These are phyloP conservation scores for Chaunax sp. DNA, from an alignment of 2,797 vertebrate species.

Conservation along the genomic window DNA sequence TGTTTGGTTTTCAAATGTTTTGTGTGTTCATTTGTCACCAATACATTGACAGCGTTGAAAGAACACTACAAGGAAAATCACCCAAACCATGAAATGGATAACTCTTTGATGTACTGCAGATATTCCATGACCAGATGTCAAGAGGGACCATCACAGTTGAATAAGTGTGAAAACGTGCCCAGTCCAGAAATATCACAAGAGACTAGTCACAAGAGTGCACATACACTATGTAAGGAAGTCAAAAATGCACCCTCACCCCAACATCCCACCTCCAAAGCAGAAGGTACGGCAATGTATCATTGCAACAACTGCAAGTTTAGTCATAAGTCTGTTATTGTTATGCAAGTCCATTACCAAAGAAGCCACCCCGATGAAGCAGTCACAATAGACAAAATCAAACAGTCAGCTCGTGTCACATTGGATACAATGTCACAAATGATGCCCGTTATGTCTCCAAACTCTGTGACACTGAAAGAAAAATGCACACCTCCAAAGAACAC, in stretches of 20 bases:
- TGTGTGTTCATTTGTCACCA: conserved; percentile 86
- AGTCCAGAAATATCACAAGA: conserved; percentile 80
- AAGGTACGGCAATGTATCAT: conserved; percentile 81
- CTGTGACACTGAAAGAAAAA: neutral
- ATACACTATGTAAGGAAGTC: conserved; percentile 75
- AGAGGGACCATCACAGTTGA: conserved; percentile 73
- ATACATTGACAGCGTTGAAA: conserved; percentile 83
- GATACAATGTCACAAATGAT: conserved; percentile 72
- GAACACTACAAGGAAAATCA: conserved; percentile 91
- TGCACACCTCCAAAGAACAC: neutral
- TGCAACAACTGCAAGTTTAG: conserved; percentile 90
- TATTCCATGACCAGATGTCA: conserved; percentile 82
- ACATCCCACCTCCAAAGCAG: conserved; percentile 71
- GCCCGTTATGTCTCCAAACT: conserved; percentile 48
- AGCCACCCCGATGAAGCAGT: conserved; percentile 88
- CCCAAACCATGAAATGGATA: conserved; percentile 85
- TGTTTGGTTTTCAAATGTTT: conserved; percentile 89
- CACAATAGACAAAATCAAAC: conserved; percentile 90
- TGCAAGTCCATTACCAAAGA: conserved; percentile 94
- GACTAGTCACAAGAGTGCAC: conserved; percentile 79
- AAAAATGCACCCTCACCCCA: conserved; percentile 71
- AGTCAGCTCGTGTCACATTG: conserved; percentile 75
- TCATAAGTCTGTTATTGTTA: conserved; percentile 90
- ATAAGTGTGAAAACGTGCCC: conserved; percentile 77
- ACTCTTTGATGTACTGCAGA: conserved; percentile 90